These are phyloP conservation scores for Ameiurus melas DNA, from an alignment of 2,113 vertebrate genomes.

Conservation along the genomic window DNA sequence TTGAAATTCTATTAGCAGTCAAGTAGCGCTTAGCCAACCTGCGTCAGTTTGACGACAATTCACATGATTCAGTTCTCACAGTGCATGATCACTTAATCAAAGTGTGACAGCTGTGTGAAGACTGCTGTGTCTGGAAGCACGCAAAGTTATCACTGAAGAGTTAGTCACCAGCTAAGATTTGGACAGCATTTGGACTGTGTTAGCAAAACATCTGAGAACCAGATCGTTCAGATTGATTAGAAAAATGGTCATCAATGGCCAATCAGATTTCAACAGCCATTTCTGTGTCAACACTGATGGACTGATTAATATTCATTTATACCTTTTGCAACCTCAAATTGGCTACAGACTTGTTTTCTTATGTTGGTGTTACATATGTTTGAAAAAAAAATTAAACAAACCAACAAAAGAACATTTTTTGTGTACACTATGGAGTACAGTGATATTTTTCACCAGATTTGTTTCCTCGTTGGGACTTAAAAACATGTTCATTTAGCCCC, in stretches of 20 bases:
- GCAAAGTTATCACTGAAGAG: slow-evolving; percentile 5
- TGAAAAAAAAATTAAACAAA: too few species aligned
- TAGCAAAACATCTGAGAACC: not conserved
- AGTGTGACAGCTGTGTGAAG: slow-evolving; percentile 15
- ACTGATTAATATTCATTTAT: not conserved
- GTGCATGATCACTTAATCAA: slow-evolving; percentile 2
- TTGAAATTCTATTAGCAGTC: not conserved
- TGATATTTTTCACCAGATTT: too few species aligned
- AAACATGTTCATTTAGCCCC: not conserved
- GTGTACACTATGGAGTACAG: too few species aligned
- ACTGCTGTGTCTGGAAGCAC: not conserved
- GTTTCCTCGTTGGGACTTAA: not conserved
- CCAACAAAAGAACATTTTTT: too few species aligned
- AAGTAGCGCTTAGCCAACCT: not conserved
- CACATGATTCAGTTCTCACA: slow-evolving; percentile 41
- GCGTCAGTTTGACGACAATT: slow-evolving; percentile 37
- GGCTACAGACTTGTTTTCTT: too few species aligned
- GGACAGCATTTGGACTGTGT: not conserved
- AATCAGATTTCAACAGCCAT: not conserved
- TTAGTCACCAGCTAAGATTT: slow-evolving; percentile 5
- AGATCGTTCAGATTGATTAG: not conserved
- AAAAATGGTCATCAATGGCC: not conserved
- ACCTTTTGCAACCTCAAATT: not conserved
- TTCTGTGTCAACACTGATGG: not conserved
- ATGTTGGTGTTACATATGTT: too few species aligned